phyloP scores from a whole-genome alignment of 23 tunicate genomes.

The Styela clava region DNA sequence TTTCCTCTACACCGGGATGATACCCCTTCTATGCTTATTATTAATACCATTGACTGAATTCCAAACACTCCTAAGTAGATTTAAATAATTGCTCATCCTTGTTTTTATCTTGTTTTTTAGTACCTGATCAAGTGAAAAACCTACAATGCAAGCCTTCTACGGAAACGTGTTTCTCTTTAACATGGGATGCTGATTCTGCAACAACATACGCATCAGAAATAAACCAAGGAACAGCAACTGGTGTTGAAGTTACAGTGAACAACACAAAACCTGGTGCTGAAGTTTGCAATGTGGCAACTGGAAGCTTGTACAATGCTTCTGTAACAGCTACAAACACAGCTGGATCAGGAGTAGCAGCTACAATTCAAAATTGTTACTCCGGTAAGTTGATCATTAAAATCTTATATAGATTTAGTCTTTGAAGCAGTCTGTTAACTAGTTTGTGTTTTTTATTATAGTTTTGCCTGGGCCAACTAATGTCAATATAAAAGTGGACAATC shows the following conservation, averaged over 20 bases:
- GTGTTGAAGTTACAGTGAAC: not conserved
- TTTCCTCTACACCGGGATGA: no score
- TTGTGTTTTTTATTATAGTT: not conserved
- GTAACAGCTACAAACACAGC: conserved; percentile 13
- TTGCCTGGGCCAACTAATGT: conserved; percentile 14
- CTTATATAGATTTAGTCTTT: no score
- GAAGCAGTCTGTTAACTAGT: no score
- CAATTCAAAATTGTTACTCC: not conserved
- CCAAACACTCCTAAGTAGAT: no score
- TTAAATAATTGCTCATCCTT: no score
- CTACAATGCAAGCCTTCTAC: not conserved
- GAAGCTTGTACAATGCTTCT: conserved; percentile 9
- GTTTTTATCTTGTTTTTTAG: no score
- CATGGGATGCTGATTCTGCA: not conserved
- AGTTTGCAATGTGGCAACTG: conserved; percentile 20
- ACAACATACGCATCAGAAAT: not conserved
- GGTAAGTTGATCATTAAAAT: not conserved
- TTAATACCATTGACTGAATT: no score
- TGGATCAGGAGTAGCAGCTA: conserved; percentile 13
- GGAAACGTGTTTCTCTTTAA: not conserved
- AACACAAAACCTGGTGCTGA: conserved; percentile 10
- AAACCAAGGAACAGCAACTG: not conserved
- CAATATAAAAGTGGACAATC: conserved; percentile 6
- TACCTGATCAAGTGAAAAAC: not conserved
- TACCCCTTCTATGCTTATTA: no score